Percentiles rank a stretch among this genome's conserved stretches.
phyloP scores from a whole-genome alignment of 1,140 invertebrate species.

The Mycetomoellerius zeteki region DNA sequence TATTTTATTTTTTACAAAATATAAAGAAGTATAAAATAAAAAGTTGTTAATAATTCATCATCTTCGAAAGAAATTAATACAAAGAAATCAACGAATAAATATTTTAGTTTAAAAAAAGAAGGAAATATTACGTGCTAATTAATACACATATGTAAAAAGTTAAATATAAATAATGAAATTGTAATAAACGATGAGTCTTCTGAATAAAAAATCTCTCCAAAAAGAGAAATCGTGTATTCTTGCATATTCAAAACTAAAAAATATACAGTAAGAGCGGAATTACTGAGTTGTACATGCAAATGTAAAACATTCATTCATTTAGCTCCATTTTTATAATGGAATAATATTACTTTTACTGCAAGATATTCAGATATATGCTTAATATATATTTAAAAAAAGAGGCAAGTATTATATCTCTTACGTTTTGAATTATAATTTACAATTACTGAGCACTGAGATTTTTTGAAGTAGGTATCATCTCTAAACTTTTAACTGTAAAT shows the following conservation, averaged over 20 bases:
- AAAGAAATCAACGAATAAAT: too few relatives aligned
- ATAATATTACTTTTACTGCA: constrained; percentile 5
- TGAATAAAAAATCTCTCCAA: constrained; percentile 1
- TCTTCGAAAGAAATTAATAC: not conserved
- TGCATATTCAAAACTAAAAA: constrained; percentile 30
- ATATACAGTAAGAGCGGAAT: not conserved
- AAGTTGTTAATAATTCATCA: not conserved
- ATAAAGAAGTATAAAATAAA: not conserved
- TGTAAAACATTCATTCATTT: constrained; percentile 19
- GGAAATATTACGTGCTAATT: not conserved
- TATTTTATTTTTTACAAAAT: not conserved
- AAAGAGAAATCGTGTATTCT: constrained; percentile 10
- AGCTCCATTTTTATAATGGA: constrained; percentile 5
- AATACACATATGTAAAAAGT: not conserved
- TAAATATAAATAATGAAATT: not conserved
- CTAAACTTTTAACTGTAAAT: not conserved
- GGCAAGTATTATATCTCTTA: not conserved
- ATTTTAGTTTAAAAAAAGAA: not conserved
- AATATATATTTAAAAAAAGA: constrained; percentile 1
- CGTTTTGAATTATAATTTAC: not conserved
- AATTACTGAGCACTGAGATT: not conserved
- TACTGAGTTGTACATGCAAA: constrained; percentile 28
- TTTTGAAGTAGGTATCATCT: not conserved
- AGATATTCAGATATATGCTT: constrained; percentile 2
- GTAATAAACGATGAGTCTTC: constrained; percentile 2